Evolutionary conservation across 30 jellyfish, hydroid and myxozoan species (phyloP), one percentile per base, ranked within the genome.

Genomic region (Mastigias papua): DNA sequence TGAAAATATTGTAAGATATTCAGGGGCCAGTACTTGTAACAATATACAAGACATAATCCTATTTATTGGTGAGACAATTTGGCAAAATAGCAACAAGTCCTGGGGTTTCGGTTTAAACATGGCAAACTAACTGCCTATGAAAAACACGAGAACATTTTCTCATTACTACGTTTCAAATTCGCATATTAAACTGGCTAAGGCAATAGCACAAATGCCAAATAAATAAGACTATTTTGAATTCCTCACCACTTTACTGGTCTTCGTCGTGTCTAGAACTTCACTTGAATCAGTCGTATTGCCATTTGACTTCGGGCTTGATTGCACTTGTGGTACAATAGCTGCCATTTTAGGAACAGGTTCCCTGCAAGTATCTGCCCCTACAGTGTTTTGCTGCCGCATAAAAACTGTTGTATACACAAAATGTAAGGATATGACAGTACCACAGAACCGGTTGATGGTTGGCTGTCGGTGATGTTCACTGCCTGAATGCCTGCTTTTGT

Each of bases 401-500:
- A 57, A 82, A 83, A 69, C 93, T 79, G 93, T 68, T 48, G 83
- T 83, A 60, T 57, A 69, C 86, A 71, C 79, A 83, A 85, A 25
- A 83, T 7, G 71, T 42, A 63, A 35, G 54, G 25, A 75, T 69
- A 29, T 34, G 68, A 67, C 76, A 69, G 84, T 83, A 84, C 92
- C 92, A 49, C 64, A 64, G 72, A 71, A 62, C 92, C 92, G 92
- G 92, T 71, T 35, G 26, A 64, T 31, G 82, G 76, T 35, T 83
- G 54, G 69, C 83, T 73, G 94, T 85, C 77, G 35, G 21, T 35
- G 83, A 35, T 32, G 66, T 72, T 83, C 76, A 73, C 88, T 85
- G 94, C 94, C 88, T 73, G 88, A 85, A 85, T 85, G 94, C 94
- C 94, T 85, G 94, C 88, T 73, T 84, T 81, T 85, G 94, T 85